Evolutionary conservation across 2,797 vertebrate species (phyloP).

Genomic region (Hippoglossus hippoglossus): DNA sequence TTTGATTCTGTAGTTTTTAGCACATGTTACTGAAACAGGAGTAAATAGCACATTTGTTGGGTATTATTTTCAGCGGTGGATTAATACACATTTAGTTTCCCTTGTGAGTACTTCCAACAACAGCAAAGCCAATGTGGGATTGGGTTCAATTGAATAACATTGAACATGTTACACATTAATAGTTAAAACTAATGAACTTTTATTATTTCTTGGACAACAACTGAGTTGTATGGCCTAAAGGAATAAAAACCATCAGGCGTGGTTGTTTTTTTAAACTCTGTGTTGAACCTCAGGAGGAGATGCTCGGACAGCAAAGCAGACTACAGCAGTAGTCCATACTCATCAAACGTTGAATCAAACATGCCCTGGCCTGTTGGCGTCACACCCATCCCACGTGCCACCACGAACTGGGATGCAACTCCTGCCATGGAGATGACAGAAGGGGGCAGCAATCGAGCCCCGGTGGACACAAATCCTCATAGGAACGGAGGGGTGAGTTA

Average conservation of each 20-base stretch:
- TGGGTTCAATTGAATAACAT: too few relatives aligned
- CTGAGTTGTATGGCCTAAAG: background rate
- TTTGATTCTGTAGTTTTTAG: background rate
- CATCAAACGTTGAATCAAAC: constrained; percentile 37
- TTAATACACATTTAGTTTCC: background rate
- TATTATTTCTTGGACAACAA: too few relatives aligned
- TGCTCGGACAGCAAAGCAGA: constrained; percentile 19
- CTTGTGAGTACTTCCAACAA: too few relatives aligned
- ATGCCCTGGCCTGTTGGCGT: constrained; percentile 69
- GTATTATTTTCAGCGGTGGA: background rate
- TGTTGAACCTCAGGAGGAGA: constrained; percentile 25
- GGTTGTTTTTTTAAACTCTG: background rate
- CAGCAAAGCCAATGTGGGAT: too few relatives aligned
- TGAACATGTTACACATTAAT: too few relatives aligned
- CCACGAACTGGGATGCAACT: constrained; percentile 36
- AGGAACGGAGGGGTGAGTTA: constrained; percentile 81
- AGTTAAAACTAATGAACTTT: too few relatives aligned
- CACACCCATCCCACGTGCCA: constrained; percentile 78
- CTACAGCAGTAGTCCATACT: constrained; percentile 67
- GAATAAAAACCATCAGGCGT: background rate
- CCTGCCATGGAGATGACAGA: constrained; percentile 80
- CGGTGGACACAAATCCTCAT: constrained; percentile 59
- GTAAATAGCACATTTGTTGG: background rate
- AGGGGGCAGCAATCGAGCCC: constrained; percentile 39
- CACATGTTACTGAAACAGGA: background rate